Evolutionary conservation across 2,797 vertebrate species (phyloP), one percentile per base, ranked within the genome.

Genomic region (Cyprinella venusta): DNA sequence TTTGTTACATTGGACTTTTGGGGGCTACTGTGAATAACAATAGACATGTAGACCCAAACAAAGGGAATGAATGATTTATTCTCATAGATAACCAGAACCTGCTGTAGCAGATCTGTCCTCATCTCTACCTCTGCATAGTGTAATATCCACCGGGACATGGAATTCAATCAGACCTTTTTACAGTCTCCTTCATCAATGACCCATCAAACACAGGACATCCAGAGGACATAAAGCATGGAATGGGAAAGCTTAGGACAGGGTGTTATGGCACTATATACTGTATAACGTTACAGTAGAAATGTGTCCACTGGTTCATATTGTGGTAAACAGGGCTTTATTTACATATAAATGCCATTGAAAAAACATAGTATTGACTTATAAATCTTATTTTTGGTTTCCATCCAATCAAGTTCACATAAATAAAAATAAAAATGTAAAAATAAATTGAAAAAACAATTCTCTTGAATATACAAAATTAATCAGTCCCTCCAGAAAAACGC

Each of bases 121-220:
- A 71, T 80, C 67, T 80, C 24, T 30, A 18, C 40, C 38, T 71
- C 24, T 33, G 38, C 61, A 59, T 24, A 71, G 36, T 13, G 3
- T 42, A n/a, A 59, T 15, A 33, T 71, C 56, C 67, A 30, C 68
- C 5, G 21, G 68, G 40, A 61, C 24, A 42, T 45, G 16, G 18
- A 48, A 61, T 80, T 69, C 67, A 71, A 80, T 80, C 79, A 63
- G 5, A 18, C 52, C 54, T 54, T 68, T 68, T 19, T 24, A 68
- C 13, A 19, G 64, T 79, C 77, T 68, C 65, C 50, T 61, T 71
- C 67, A 45, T 33, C 38, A 2, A 61, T 61, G 79, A 61, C 67
- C 79, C 24, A 30, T 61, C 26, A 16, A 40, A 71, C 52, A 61
- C 52, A 61, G 79, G 68, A 63, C 54, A 45, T 71, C 67, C 26